phyloP scores from a whole-genome alignment of 2,113 vertebrate species.

The Toxostoma redivivum region DNA sequence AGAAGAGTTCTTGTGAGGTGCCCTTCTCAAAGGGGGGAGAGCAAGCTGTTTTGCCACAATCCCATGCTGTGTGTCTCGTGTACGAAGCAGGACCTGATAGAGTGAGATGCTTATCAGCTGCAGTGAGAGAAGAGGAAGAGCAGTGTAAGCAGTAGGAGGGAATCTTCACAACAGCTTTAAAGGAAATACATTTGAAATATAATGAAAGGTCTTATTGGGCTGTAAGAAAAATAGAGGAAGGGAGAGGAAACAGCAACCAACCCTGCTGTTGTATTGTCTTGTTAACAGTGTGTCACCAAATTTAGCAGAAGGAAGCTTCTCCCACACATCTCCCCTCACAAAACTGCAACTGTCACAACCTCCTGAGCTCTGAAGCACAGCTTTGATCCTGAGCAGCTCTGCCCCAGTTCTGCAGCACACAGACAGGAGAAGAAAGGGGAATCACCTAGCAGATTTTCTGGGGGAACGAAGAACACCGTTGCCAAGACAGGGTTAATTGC shows the following conservation, averaged over 20 bases:
- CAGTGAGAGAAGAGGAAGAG: slow-evolving; percentile 32
- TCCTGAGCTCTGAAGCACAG: not conserved
- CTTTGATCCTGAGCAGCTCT: slow-evolving; percentile 16
- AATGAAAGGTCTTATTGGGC: slow-evolving; percentile 37
- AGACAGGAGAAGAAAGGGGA: not conserved
- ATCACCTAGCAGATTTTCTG: slow-evolving; percentile 17
- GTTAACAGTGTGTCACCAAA: slow-evolving; percentile 39
- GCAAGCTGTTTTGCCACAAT: not conserved
- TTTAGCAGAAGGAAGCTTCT: slow-evolving; percentile 42
- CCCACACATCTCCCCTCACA: not conserved
- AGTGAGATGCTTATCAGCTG: slow-evolving; percentile 7
- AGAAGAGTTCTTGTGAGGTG: not conserved
- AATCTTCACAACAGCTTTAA: slow-evolving; percentile 43
- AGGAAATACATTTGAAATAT: slow-evolving; percentile 50
- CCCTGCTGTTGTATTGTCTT: slow-evolving; percentile 51
- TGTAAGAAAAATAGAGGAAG: not conserved
- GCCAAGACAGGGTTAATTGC: slow-evolving; percentile 54
- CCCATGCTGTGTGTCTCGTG: not conserved
- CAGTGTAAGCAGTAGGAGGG: slow-evolving; percentile 42
- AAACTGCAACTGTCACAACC: slow-evolving; percentile 7
- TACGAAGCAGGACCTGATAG: not conserved
- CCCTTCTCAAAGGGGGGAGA: not conserved
- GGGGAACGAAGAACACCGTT: not conserved
- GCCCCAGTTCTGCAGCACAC: not conserved
- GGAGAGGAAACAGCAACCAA: slow-evolving; percentile 20